These are phyloP conservation scores for Brachionus sp. DNA, from an alignment of 1,140 invertebrate genomes.

Conservation along the genomic window DNA sequence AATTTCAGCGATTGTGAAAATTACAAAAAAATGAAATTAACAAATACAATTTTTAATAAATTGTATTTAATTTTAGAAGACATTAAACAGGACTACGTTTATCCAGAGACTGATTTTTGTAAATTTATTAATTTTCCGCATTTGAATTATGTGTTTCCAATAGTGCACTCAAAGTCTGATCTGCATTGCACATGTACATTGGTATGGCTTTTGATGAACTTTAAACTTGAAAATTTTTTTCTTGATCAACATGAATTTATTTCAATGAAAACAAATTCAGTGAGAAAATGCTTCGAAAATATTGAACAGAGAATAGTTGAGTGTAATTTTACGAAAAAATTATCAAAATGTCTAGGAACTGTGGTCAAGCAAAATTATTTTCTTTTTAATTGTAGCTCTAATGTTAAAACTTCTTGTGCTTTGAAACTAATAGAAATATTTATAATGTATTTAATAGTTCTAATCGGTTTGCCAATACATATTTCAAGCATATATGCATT, in stretches of 20 bases:
- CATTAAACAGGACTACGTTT: not conserved
- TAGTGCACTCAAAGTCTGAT: not conserved
- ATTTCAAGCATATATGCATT: not conserved
- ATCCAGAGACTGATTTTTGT: constrained; percentile 14
- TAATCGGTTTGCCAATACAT: not conserved
- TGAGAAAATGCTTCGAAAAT: not conserved
- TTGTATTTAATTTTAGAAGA: constrained; percentile 3
- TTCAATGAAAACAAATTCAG: not conserved
- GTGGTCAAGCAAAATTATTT: not conserved
- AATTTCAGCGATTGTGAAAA: not conserved
- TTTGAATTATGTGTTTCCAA: not conserved
- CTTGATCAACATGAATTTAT: not conserved
- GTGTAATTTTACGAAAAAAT: not conserved
- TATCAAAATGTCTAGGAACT: not conserved
- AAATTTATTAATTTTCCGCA: not conserved
- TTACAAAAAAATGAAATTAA: not conserved
- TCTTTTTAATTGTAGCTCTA: not conserved
- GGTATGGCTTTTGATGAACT: not conserved
- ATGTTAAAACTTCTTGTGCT: not conserved
- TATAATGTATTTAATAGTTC: not conserved
- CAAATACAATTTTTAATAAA: not conserved
- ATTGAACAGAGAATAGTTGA: not conserved
- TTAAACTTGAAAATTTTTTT: not conserved
- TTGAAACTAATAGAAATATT: not conserved
- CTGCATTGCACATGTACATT: not conserved